Percentiles rank a stretch among this genome's conserved stretches.
phyloP scores from a whole-genome alignment of 2,113 vertebrate genomes.

The Phainopepla nitens region DNA sequence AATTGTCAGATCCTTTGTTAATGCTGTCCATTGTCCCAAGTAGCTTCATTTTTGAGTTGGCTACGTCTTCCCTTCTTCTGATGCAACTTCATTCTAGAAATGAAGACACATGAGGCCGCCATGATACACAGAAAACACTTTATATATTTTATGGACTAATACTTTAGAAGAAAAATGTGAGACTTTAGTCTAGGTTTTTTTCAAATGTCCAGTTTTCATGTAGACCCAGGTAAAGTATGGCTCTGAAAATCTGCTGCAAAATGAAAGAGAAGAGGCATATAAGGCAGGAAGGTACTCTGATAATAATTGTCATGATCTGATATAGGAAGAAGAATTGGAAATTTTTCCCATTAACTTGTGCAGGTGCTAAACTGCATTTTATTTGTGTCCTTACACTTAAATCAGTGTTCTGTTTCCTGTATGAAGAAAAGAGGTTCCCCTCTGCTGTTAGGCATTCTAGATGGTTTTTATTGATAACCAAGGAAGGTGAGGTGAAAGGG shows the following conservation, averaged over 20 bases:
- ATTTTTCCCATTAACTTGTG: background rate
- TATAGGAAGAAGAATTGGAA: background rate
- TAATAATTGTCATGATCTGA: background rate
- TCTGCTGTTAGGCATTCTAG: background rate
- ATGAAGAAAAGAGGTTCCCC: background rate
- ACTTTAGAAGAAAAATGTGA: background rate
- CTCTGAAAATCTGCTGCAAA: background rate
- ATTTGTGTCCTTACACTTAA: background rate
- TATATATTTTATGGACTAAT: background rate
- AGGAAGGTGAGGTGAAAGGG: background rate
- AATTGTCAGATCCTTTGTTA: background rate
- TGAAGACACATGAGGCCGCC: background rate
- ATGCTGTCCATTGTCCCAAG: background rate
- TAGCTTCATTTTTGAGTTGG: background rate
- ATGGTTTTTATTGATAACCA: background rate
- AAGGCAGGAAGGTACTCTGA: background rate
- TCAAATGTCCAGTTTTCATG: background rate
- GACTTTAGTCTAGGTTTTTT: background rate
- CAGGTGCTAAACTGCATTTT: background rate
- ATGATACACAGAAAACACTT: background rate
- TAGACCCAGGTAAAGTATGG: background rate
- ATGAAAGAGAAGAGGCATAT: background rate
- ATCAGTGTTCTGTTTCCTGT: background rate
- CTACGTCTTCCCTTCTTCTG: background rate
- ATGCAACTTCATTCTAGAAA: background rate